Evolutionary conservation across 35 echinoderm and acorn worm species (phyloP).

Genomic region (Strongylocentrotus purpuratus): DNA sequence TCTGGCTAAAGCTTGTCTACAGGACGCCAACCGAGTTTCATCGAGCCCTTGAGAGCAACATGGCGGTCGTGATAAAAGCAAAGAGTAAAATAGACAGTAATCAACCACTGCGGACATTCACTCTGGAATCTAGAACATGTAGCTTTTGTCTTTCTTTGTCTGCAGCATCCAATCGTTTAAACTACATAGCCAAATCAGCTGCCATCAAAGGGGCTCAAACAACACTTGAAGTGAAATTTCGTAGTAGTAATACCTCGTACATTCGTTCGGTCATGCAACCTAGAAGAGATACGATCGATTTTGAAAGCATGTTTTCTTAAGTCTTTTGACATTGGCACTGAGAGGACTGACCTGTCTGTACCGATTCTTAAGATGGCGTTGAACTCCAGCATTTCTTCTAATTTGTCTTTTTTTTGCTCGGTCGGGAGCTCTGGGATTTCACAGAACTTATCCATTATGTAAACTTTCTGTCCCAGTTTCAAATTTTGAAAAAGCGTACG

Average conservation of each 20-base stretch:
- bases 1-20: neutral
- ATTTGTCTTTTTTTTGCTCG: neutral
- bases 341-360: neutral
- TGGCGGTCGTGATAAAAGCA: neutral
- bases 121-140: neutral
- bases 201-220: neutral
- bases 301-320: neutral
- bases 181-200: slow-evolving; percentile 3
- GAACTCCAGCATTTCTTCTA: neutral
- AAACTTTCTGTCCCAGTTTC: neutral
- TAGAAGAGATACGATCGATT: neutral
- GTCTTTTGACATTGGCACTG: slow-evolving; percentile 7
- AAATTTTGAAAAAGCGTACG: neutral
- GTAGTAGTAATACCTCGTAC: neutral
- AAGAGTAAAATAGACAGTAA: slow-evolving; percentile 12
- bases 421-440: neutral
- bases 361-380: neutral
- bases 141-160: neutral
- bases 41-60: neutral
- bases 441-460: neutral
- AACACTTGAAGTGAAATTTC: neutral
- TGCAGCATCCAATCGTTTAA: neutral
- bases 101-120: slow-evolving; percentile 1
- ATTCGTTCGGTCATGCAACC: neutral
- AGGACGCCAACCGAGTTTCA: neutral